These are phyloP conservation scores for Orientallactaga sibirica DNA, from an alignment of 2,797 vertebrate genomes.

Conservation along the genomic window DNA sequence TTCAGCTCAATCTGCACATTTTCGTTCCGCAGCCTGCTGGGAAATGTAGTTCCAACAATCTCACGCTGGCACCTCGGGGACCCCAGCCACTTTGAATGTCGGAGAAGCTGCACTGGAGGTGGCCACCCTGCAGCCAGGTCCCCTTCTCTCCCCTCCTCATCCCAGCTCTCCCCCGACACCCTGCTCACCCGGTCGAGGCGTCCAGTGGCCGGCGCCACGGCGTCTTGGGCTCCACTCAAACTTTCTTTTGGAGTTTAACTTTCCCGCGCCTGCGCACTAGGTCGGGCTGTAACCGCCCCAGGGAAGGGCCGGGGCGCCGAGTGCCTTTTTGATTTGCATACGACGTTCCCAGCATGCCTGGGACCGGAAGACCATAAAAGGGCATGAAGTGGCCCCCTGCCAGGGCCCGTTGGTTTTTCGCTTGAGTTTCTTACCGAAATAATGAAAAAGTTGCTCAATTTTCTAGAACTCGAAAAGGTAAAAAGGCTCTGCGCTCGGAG, in stretches of 20 bases:
- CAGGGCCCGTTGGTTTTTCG: not conserved
- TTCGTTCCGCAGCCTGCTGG: constrained; percentile 44
- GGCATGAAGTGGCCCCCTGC: fast-evolving
- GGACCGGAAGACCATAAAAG: constrained; percentile 55
- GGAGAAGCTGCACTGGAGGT: not conserved
- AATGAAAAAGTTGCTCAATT: not conserved
- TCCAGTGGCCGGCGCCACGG: not conserved
- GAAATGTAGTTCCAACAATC: constrained; percentile 64
- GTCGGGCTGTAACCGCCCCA: not conserved
- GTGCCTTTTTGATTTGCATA: constrained; percentile 33
- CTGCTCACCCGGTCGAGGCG: constrained; percentile 59
- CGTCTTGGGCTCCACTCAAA: not conserved
- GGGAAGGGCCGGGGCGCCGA: not conserved
- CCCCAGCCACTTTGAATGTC: not conserved
- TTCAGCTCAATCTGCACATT: not conserved
- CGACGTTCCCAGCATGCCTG: constrained; percentile 76
- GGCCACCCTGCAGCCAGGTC: not conserved
- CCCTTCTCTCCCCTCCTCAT: not conserved
- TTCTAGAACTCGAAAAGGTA: constrained; percentile 16
- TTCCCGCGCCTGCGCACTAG: constrained; percentile 79
- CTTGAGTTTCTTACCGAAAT: not conserved
- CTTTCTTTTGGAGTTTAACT: constrained; percentile 59
- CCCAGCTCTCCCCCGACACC: not conserved
- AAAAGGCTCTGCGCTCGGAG: not conserved
- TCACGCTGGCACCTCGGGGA: not conserved